phyloP scores from a whole-genome alignment of 23 tunicate species.

The Ascidia mentula region DNA sequence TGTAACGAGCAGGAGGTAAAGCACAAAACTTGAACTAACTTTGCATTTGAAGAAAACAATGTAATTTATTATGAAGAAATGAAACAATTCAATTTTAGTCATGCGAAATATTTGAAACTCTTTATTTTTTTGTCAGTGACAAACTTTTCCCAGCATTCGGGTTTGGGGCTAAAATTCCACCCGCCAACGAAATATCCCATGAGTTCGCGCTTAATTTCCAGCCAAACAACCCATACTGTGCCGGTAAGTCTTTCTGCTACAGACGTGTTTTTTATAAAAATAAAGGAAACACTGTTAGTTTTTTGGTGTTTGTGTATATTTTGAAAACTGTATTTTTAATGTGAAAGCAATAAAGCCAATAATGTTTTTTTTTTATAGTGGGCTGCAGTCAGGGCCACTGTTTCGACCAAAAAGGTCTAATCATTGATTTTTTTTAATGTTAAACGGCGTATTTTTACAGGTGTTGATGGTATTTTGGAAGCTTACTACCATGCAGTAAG shows the following conservation, averaged over 20 bases:
- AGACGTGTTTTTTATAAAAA: not conserved
- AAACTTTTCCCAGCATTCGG: conserved; percentile 73
- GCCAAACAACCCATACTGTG: conserved; percentile 55
- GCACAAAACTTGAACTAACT: too few species aligned
- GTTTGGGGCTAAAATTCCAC: conserved; percentile 89
- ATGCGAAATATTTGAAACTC: not conserved
- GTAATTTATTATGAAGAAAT: too few species aligned
- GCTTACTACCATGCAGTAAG: conserved; percentile 51
- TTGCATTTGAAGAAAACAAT: too few species aligned
- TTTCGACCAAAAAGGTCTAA: not conserved
- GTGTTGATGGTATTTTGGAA: conserved; percentile 53
- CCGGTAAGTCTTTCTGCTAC: conserved; percentile 33
- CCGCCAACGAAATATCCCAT: conserved; percentile 69
- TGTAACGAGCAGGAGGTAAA: not conserved
- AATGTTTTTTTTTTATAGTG: too few species aligned
- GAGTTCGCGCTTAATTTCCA: conserved; percentile 70
- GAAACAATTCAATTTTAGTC: too few species aligned
- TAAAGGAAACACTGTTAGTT: too few species aligned
- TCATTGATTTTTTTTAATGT: not conserved
- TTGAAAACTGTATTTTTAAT: too few species aligned
- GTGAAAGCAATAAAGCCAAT: too few species aligned
- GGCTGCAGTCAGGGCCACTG: too few species aligned
- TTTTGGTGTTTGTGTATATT: too few species aligned
- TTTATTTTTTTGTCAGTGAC: conserved; percentile 34
- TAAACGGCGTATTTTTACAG: conserved; percentile 20